phyloP scores from a whole-genome alignment of 2,797 vertebrate genomes.

The Cyclopterus lumpus region DNA sequence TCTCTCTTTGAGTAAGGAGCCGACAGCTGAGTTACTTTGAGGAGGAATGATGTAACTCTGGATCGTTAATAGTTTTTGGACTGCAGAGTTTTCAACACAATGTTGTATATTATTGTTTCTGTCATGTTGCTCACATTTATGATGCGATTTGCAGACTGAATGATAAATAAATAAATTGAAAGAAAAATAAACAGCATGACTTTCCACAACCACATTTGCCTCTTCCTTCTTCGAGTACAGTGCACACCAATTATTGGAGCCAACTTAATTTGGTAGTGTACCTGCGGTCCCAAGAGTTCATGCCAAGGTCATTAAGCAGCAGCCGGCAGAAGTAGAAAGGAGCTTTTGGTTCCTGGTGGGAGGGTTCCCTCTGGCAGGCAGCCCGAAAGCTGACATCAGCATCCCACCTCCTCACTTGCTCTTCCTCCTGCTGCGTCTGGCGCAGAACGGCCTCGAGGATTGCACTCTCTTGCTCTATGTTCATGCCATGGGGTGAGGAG shows the following conservation, averaged over 20 bases:
- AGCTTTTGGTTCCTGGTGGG: constrained; percentile 87
- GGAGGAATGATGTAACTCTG: constrained; percentile 15
- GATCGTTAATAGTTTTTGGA: constrained; percentile 5
- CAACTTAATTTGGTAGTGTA: constrained; percentile 67
- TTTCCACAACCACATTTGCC: background rate
- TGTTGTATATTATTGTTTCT: background rate
- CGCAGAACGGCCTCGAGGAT: constrained; percentile 88
- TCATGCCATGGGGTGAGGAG: constrained; percentile 90
- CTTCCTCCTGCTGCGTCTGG: constrained; percentile 88
- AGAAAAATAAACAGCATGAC: constrained; percentile 5
- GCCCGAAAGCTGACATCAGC: constrained; percentile 81
- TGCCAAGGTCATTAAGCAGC: constrained; percentile 94
- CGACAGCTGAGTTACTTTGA: constrained; percentile 54
- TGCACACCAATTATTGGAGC: background rate
- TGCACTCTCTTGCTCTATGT: constrained; percentile 86
- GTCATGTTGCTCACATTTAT: background rate
- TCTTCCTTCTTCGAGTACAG: background rate
- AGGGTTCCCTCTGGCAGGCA: constrained; percentile 84
- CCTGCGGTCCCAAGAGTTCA: constrained; percentile 99
- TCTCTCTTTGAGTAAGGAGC: constrained; percentile 50
- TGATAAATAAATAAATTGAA: background rate
- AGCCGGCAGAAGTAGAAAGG: constrained; percentile 96
- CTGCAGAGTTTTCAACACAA: background rate
- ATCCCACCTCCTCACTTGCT: constrained; percentile 83
- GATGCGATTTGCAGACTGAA: background rate